Percentiles rank a stretch among this genome's conserved stretches.
These are phyloP conservation scores for Cryptoleucopteryx plumbea DNA, from an alignment of 2,113 vertebrate species.

Conservation along the genomic window DNA sequence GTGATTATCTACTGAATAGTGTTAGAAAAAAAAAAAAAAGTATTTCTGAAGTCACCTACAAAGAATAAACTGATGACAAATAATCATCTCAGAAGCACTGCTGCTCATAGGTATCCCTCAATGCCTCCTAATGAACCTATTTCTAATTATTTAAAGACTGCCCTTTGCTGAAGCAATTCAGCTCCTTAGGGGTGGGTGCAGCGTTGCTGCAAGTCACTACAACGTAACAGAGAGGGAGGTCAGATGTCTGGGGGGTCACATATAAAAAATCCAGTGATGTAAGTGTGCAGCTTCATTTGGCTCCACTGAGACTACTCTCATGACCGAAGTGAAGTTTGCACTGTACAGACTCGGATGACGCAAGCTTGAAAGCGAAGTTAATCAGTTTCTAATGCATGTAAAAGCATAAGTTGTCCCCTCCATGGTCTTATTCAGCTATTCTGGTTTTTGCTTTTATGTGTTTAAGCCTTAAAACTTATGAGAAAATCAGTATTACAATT, in stretches of 20 bases:
- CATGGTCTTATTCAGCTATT: not conserved
- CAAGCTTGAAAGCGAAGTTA: not conserved
- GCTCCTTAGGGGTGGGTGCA: not conserved
- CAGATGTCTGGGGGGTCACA: not conserved
- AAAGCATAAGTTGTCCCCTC: not conserved
- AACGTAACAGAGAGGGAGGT: not conserved
- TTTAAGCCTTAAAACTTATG: not conserved
- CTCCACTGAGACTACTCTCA: not conserved
- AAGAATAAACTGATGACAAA: not conserved
- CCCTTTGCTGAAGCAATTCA: not conserved
- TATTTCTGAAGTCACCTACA: not conserved
- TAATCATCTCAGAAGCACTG: not conserved
- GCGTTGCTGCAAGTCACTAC: not conserved
- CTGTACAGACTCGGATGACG: not conserved
- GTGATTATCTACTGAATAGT: not conserved
- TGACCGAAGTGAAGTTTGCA: not conserved
- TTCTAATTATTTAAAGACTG: not conserved
- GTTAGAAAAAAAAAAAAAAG: not conserved
- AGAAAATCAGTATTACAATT: not conserved
- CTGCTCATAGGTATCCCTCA: not conserved
- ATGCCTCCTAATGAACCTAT: not conserved
- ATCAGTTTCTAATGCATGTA: not conserved
- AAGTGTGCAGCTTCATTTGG: not conserved
- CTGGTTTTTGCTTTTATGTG: not conserved
- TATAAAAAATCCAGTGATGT: not conserved